Conservation (phyloP, 2,797 vertebrate genomes). For the Myotis vivesi region DNA sequence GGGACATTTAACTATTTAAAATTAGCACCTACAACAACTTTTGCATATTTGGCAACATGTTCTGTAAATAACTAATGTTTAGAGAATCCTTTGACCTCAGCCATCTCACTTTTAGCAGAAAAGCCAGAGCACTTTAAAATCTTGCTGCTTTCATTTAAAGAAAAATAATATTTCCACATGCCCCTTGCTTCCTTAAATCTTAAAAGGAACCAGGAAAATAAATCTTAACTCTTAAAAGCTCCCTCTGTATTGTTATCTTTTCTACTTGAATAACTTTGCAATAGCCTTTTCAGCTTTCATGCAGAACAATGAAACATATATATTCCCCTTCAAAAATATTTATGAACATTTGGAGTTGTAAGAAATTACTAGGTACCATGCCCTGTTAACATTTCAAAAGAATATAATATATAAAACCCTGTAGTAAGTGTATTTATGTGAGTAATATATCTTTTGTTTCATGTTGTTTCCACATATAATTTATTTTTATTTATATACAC, state of each 20-base stretch:
- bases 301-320: constrained; percentile 54
- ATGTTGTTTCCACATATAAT: constrained; percentile 58
- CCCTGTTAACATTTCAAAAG: constrained; percentile 67
- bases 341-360: constrained; percentile 68
- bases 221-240: constrained; percentile 68
- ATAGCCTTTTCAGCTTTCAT: constrained; percentile 48
- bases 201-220: constrained; percentile 58
- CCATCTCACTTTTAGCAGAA: not conserved
- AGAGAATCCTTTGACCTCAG: not conserved
- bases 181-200: constrained; percentile 57
- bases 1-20: not conserved
- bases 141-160: constrained; percentile 6
- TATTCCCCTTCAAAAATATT: constrained; percentile 69
- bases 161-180: constrained; percentile 44
- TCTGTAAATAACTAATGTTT: not conserved
- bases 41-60: not conserved
- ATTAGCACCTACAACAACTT: not conserved
- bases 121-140: not conserved
- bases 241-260: constrained; percentile 64
- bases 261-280: constrained; percentile 61
- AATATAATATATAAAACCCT: constrained; percentile 55
- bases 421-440: constrained; percentile 35
- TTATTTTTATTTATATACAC: constrained; percentile 56
- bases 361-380: constrained; percentile 64
- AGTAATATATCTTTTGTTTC: constrained; percentile 66